Base-by-base conservation (phyloP, 2,113 vertebrate species). In the Reinhardtius hippoglossoides region DNA sequence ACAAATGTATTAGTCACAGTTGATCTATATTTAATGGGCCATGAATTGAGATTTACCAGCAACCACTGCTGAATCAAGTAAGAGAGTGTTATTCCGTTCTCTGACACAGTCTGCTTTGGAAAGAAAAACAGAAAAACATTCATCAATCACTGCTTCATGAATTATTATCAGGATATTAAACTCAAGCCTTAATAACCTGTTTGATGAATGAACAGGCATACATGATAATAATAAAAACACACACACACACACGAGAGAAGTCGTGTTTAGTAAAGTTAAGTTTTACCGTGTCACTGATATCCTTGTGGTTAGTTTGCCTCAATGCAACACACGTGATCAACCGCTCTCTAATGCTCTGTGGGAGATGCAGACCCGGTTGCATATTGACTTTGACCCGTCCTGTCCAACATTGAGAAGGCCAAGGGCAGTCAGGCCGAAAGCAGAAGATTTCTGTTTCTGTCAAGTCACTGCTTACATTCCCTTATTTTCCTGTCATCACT, bases 401-500 rank as follows among this genome's bases (percentile, higher is more conserved):
- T 81, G 71, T 79, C 76, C 58, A 13, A 61, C 73, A 66, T 3
- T 40, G 76, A 89, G 71, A 74, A 82, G 76, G 76, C 73, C 80
- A 77, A 86, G 67, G 69, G 71, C 67, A 88, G 71, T 66, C 69
- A 23, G 75, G 68, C 78, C 70, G 87, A 87, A 91, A 88, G 71
- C 61, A 14, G 74, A 46, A 78, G 57, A 87, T 93, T 89, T 44
- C 85, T 91, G 88, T 88, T 88, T 90, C 87, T 78, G 85, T 89
- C 84, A 87, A 87, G 84, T 86, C 84, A 78, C 58, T 75, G 21
- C 81, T 87, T 87, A 63, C 46, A 86, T 87, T 84, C 54, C 77
- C 87, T 90, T 86, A 87, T 91, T 89, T 86, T 89, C 78, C 91
- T 92, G 88, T 93, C 86, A 82, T 92, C 86, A 67, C 85, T 77